Evolutionary conservation across 2,113 vertebrate genomes (phyloP), one percentile per base, ranked within the genome.

Genomic region (Cebus imitator): DNA sequence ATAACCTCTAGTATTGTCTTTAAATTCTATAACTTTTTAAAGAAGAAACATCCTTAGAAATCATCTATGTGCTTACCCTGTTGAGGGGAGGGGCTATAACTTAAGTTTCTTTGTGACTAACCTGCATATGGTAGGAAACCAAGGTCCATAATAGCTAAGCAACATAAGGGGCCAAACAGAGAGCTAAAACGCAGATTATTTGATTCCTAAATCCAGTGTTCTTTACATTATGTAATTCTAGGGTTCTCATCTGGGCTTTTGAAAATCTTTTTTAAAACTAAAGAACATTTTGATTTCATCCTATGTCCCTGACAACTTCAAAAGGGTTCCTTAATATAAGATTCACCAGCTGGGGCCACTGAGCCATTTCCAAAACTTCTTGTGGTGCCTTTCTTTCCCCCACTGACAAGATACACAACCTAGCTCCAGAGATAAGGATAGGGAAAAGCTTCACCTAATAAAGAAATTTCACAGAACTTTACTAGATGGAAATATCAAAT

Each of bases 381-480:
- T 37, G 35, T 57, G 35, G 6, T 72, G 17, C 14, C n/a, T 73
- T 85, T 66, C 35, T 37, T 6, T 13, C 43, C 25, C 8, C 37
- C 27, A 88, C 7, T 58, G 86, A 82, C 25, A 93, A 84, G 17
- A 87, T 35, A 86, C 5, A 87, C 1, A 73, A 68, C 25, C 52
- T 55, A 57, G 16, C 23, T 66, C 81, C 66, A 90, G 79, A 83
- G 70, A 57, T 6, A 73, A 91, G 23, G 35, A 66, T 68, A 79
- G 10, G 61, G 25, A 72, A 79, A 66, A 94, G 20, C 64, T n/a
- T 88, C 68, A 9, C 45, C 90, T 94, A 43, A 10, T 78, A 40
- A 70, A 88, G 40, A 73, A 37, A 84, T 66, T 86, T 90, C 75
- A 95, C 20, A 27, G 18, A 37, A 96, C 58, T 93, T 88, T n/a